phyloP scores from a whole-genome alignment of 2,113 vertebrate genomes.

The Rhinolophus sinicus region DNA sequence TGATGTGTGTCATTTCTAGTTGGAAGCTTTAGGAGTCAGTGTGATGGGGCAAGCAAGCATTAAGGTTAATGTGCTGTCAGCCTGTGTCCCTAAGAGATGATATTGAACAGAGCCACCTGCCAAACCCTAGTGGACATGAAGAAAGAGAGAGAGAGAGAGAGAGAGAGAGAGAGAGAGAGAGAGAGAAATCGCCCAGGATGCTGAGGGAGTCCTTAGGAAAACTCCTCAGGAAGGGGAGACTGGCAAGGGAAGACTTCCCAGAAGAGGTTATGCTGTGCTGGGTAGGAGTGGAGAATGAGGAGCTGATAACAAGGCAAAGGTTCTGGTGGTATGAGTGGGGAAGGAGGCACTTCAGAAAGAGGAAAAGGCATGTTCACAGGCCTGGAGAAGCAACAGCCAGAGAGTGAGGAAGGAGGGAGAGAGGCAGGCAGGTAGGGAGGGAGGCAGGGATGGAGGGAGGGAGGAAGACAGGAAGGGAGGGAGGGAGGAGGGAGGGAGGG shows the following conservation, averaged over 20 bases:
- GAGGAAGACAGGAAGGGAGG: too few species aligned
- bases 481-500: rapidly evolving
- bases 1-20: neutral
- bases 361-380: neutral
- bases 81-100: neutral
- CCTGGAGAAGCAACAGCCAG: neutral
- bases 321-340: too few species aligned
- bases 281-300: neutral
- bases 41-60: neutral
- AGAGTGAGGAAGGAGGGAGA: neutral
- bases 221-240: neutral
- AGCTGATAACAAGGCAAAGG: neutral
- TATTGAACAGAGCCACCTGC: neutral
- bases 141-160: neutral
- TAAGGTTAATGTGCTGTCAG: neutral
- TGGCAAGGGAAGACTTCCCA: neutral
- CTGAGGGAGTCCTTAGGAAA: neutral
- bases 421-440: rapidly evolving
- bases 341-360: neutral
- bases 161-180: neutral
- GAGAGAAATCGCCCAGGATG: neutral
- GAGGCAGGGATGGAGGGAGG: too few species aligned
- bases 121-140: neutral
- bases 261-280: neutral
- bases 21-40: neutral